Percentiles rank a stretch among this genome's conserved stretches.
These are phyloP conservation scores for Hippocampus barbouri DNA, from an alignment of 2,113 vertebrate genomes.

Conservation along the genomic window DNA sequence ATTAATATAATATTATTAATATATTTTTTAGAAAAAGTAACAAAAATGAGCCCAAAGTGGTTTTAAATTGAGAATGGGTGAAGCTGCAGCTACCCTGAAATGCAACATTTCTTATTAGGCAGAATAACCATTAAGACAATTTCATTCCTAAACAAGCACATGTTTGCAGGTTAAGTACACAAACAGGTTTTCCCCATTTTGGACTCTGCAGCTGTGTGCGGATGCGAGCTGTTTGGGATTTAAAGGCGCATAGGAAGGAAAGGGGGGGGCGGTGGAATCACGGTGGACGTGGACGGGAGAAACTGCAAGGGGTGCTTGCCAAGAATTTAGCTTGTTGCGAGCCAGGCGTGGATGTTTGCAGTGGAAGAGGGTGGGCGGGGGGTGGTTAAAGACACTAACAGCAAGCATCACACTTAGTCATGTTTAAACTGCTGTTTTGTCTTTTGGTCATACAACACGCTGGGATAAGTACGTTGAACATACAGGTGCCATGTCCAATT, in stretches of 20 bases:
- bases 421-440: conserved; percentile 1
- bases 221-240: conserved; percentile 67
- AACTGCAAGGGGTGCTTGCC: conserved; percentile 46
- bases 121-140: conserved; percentile 28
- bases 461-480: not conserved
- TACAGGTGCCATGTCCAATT: not conserved
- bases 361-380: conserved; percentile 25
- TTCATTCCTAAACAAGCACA: not conserved
- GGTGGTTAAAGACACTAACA: not conserved
- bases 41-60: too few species aligned
- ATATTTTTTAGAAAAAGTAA: too few species aligned
- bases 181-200: conserved; percentile 28
- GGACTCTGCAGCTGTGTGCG: conserved; percentile 46
- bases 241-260: conserved; percentile 69
- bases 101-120: conserved; percentile 29
- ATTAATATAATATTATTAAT: too few species aligned
- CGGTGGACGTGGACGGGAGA: conserved; percentile 33
- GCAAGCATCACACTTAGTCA: not conserved
- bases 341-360: conserved; percentile 35
- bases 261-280: conserved; percentile 22
- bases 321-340: conserved; percentile 50
- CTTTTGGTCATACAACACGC: not conserved
- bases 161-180: conserved; percentile 21
- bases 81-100: not conserved
- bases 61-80: not conserved